Base-by-base conservation (phyloP, 2,888 invertebrate species). In the Thysanoteuthis rhombus region DNA sequence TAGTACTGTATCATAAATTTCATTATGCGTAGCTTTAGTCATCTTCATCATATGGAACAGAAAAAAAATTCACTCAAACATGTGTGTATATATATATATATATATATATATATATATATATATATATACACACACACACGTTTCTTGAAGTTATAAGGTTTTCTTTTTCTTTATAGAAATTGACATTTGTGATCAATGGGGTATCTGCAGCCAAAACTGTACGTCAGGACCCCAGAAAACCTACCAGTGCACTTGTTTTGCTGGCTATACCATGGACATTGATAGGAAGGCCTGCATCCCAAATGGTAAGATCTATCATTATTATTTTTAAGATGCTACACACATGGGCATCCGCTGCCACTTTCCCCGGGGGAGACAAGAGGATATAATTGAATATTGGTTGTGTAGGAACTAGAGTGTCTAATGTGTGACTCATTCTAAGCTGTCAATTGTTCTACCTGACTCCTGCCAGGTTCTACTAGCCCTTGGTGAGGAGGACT, bases 201-300 rank as follows among this genome's bases (percentile, higher is more conserved):
- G 98, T 32, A 98, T 98, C 0, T 98, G 98, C 95, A 98, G 98
- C n/a, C 98, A 98, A 97, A 96, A 97, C 8, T 98, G 96, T 94
- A 92, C 93, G 1, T 40, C 52, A 28, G 94, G 94, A 22, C 92
- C 91, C 0, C 93, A 94, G 5, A 95, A 95, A 36, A n/a, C 92
- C 25, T 95, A 96, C 93, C 93, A 94, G 39, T 96, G 96, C 94
- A 93, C 94, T 36, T 96, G 96, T 94, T 94, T 94, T 40, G 94
- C 94, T n/a, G 96, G 96, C 6, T 97, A 96, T 94, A 94, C 94
- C 28, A 93, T 97, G 89, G 95, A 95, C 45, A 91, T 94, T 32
- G 95, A 96, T 94, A 95, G 94, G 3, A 97, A 95, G 94, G 96
- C 96, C 39, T 97, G 97, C 94, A 96, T 95, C 93, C 96, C 97